Base-by-base conservation (phyloP, 2,797 vertebrate genomes). In the Gymnothorax javanicus region DNA sequence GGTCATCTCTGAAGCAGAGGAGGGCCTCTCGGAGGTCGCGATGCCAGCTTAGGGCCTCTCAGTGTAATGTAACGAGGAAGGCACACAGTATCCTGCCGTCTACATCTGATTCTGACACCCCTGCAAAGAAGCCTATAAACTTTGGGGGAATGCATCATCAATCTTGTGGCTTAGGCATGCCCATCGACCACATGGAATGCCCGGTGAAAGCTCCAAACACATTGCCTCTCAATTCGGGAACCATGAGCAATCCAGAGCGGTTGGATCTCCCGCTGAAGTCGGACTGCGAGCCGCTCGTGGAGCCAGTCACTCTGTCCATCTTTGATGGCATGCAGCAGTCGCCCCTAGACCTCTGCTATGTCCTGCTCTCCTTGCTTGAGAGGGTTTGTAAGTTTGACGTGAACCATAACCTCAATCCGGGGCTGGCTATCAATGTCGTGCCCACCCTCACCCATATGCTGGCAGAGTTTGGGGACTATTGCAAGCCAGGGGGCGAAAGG, bases 361-460 rank as follows among this genome's bases (percentile, higher is more conserved):
- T 99, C 86, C 94, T 99, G 84, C 93, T 99, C 54, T 99, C 98
- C 13, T 94, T 99, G 62, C 91, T 99, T 86, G 97, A 99, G 93
- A 99, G 99, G 88, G 97, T 99, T 84, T 99, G 97, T 87, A 98
- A 97, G 89, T 98, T 99, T 91, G 98, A 99, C 94, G 95, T 96
- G 94, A 93, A 93, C 91, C 95, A 98, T 87, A 99, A 96, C 93
- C 97, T 97, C 92, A 97, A 95, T 90, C 97, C 97, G 15, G 94
- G 96, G 82, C 94, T 99, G 84, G 96, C 97, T 0, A 94, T 96
- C 20, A 97, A 96, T 1, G 97, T 99, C 0, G 97, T 99, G 50
- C 98, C 98, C 23, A 98, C 97, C 0, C 94, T 99, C 89, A 99
- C 97, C 0, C 98, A 99, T 90, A 98, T 98, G 91, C 94, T 99